Evolutionary conservation across 1,140 invertebrate species (phyloP).

Genomic region (Ceratoteleas bidentatus): DNA sequence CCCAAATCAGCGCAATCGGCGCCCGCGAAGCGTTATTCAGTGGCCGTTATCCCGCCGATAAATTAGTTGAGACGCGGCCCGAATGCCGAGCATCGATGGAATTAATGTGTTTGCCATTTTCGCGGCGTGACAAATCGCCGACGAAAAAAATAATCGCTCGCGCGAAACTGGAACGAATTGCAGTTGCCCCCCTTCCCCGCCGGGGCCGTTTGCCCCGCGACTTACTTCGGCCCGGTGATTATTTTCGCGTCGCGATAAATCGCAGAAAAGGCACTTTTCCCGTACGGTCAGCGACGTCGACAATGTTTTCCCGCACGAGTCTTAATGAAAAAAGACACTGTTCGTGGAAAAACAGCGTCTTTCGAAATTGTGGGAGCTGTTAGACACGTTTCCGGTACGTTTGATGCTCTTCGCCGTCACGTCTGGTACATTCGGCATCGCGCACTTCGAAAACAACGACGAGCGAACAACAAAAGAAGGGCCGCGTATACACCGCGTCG

Average conservation of each 20-base stretch:
- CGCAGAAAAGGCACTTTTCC: neutral
- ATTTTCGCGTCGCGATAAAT: neutral
- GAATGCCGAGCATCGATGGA: conserved; percentile 21
- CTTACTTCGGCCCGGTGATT: neutral
- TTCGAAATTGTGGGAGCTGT: neutral
- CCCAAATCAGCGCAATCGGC: neutral
- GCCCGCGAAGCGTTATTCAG: conserved; percentile 26
- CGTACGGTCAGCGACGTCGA: neutral
- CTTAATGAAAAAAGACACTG: neutral
- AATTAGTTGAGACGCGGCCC: conserved; percentile 9
- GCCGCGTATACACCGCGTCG: neutral
- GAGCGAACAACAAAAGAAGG: too few relatives aligned
- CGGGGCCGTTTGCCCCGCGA: too few relatives aligned
- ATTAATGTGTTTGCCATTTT: conserved; percentile 49
- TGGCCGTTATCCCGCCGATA: conserved; percentile 25
- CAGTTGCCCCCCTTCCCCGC: too few relatives aligned
- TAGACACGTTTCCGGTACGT: neutral
- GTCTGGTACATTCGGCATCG: neutral
- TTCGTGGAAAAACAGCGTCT: neutral
- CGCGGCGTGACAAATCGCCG: conserved; percentile 14
- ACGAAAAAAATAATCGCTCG: conserved; percentile 5
- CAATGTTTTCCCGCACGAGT: neutral
- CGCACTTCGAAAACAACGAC: neutral
- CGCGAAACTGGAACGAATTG: too few relatives aligned
- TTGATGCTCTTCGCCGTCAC: neutral